Evolutionary conservation across 2,113 vertebrate genomes (phyloP).

Genomic region (Chinchilla lanigera): DNA sequence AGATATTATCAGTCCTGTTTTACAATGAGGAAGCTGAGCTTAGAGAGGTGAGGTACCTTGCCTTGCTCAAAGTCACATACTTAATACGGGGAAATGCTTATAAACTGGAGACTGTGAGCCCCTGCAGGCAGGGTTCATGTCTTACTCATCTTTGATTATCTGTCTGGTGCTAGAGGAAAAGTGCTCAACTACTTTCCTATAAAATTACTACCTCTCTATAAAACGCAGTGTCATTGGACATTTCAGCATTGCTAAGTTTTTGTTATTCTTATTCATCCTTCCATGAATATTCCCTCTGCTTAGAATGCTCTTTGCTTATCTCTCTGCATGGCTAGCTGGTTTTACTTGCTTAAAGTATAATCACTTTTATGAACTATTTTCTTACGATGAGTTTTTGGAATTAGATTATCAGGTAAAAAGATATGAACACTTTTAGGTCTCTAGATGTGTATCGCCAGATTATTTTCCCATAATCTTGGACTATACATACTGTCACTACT

Average conservation of each 20-base stretch:
- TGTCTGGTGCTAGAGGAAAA: not conserved
- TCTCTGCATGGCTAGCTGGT: not conserved
- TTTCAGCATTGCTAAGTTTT: not conserved
- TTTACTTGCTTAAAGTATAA: not conserved
- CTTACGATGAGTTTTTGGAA: not conserved
- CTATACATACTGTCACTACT: too few relatives aligned
- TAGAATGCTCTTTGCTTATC: not conserved
- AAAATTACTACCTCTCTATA: not conserved
- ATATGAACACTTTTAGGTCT: not conserved
- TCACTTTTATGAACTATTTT: not conserved
- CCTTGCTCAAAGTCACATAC: not conserved
- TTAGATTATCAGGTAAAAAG: not conserved
- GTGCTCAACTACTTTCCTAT: not conserved
- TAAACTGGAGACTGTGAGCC: not conserved
- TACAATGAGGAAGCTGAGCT: constrained; percentile 4
- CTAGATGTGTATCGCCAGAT: not conserved
- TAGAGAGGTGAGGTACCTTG: not conserved
- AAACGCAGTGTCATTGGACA: not conserved
- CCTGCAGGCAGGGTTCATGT: not conserved
- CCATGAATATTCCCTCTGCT: not conserved
- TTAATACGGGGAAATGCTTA: not conserved
- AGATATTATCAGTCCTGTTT: not conserved
- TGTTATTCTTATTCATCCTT: not conserved
- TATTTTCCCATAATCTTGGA: not conserved
- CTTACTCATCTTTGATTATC: not conserved